Percentiles rank a stretch among this genome's conserved stretches.
Evolutionary conservation across 2,113 vertebrate species (phyloP).

Genomic region (Oncorhynchus keta): DNA sequence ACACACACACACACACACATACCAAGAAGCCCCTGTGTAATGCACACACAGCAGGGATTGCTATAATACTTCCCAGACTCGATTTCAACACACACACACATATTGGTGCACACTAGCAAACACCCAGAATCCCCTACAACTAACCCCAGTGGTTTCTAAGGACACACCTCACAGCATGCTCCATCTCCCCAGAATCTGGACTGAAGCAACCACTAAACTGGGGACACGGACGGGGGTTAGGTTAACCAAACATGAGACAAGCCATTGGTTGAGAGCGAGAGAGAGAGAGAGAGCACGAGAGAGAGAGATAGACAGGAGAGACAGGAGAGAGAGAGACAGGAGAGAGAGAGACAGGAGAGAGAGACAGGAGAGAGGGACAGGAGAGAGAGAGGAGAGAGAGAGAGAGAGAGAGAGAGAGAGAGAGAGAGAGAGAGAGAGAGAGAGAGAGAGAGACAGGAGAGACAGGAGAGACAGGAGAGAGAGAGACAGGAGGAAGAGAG

Average conservation of each 20-base stretch:
- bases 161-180: background rate
- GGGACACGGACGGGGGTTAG: background rate
- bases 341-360: no score
- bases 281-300: background rate
- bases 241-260: constrained; percentile 29
- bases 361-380: no score
- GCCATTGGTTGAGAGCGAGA: constrained; percentile 7
- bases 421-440: no score
- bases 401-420: background rate
- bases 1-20: background rate
- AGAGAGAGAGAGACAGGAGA: no score
- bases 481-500: no score
- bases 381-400: background rate
- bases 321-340: no score
- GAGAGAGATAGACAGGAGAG: no score
- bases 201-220: no score
- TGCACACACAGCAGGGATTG: background rate
- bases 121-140: background rate
- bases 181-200: background rate
- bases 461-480: no score
- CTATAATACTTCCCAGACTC: no score
- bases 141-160: background rate
- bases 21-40: background rate
- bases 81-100: constrained; percentile 8
- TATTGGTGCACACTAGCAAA: constrained; percentile 10